Conservation (phyloP, 2,797 vertebrate species). For the Euthynnus affinis region DNA sequence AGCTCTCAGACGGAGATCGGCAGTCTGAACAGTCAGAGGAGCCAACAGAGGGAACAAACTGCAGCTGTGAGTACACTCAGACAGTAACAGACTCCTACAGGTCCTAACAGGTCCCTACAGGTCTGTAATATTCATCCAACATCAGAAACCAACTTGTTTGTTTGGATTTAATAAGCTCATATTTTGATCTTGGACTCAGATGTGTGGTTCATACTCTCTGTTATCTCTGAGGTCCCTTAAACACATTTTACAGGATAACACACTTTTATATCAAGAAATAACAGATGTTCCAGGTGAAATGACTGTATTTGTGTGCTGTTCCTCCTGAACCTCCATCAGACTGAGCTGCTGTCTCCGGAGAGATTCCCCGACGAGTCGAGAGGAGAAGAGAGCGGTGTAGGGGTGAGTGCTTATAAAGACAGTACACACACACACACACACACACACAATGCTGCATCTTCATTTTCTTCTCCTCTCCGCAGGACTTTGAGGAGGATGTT, state of each 20-base stretch:
- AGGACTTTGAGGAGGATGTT: slow-evolving; percentile 59
- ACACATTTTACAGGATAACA: too few relatives aligned
- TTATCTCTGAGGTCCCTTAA: too few relatives aligned
- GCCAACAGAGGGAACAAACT: slow-evolving; percentile 41
- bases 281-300: too few relatives aligned
- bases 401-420: slow-evolving; percentile 28
- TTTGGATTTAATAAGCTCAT: too few relatives aligned
- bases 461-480: slow-evolving; percentile 15
- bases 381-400: neutral
- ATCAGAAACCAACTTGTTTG: too few relatives aligned
- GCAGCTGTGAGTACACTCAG: slow-evolving; percentile 38
- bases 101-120: too few relatives aligned
- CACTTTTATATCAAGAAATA: too few relatives aligned
- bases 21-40: slow-evolving; percentile 72
- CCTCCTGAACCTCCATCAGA: too few relatives aligned
- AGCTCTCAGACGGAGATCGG: slow-evolving; percentile 80
- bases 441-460: neutral
- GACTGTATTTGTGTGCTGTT: too few relatives aligned
- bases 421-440: neutral
- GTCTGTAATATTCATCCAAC: too few relatives aligned
- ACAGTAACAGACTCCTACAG: neutral
- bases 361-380: neutral
- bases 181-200: too few relatives aligned
- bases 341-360: neutral
- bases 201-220: too few relatives aligned